Evolutionary conservation across 37 sponge, comb jelly and placozoan species (phyloP), one percentile per base, ranked within the genome.

Genomic region (Dysidea cf. avara): DNA sequence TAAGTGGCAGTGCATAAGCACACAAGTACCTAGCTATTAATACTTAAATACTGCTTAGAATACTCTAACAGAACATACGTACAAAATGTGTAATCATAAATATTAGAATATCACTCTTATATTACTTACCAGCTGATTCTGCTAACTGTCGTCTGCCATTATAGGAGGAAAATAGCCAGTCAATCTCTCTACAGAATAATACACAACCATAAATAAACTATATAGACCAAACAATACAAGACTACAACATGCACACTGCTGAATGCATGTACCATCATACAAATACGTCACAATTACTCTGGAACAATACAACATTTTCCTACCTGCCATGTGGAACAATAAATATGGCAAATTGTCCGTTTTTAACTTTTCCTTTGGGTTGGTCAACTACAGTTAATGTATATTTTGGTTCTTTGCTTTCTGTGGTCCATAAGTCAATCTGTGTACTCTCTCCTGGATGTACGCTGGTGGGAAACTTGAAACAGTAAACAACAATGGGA

Each of bases 301-400:
- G n/a, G n/a, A n/a, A n/a, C n/a, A n/a, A n/a, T n/a, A n/a, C n/a
- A n/a, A n/a, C n/a, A 13, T 33, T 9, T 25, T 3, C 79, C 53
- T 16, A 93, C 94, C 86, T 85, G 71, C 94, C 94, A 11, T 89
- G 87, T 14, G 94, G 94, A 5, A 82, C 94, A 77, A 93, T 68
- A 40, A 93, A 93, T 56, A 89, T 71, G 9, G 94, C 94, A 86
- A 89, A 93, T 20, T 26, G 72, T 22, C 94, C 94, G 64, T 69
- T 89, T 28, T 60, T 61, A 13, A 69, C 77, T 34, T 60, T 64
- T 37, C 53, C 65, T 22, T 55, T 74, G 16, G 67, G 35, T 1
- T 36, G 50, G 57, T 93, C 94, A 0, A 93, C 87, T 6, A 93
- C 73, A 22, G 54, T 7, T 12, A 93, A 39, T 34, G 87, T 82